A percentile compares a stretch with the other conserved stretches of the same genome.
Conservation (phyloP, 2,113 vertebrate genomes). For the Myanophis thanlyinensis region DNA sequence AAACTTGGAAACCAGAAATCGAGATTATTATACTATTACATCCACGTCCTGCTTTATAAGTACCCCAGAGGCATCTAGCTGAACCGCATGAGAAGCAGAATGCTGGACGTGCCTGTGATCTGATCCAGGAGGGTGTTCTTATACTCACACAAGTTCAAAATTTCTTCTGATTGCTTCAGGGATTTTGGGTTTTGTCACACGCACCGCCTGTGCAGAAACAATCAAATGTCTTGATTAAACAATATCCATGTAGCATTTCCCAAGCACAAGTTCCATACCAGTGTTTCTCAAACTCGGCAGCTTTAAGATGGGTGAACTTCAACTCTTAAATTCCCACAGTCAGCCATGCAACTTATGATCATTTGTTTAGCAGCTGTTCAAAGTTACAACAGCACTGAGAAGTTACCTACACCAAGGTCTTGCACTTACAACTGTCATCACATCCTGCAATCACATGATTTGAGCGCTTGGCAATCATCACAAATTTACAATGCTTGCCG, state of each 20-base stretch:
- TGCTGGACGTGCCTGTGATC: not conserved
- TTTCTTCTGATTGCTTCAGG: conserved; percentile 95
- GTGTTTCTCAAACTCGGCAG: not conserved
- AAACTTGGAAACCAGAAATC: not conserved
- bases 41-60: not conserved
- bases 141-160: conserved; percentile 95
- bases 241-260: not conserved
- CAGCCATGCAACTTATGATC: not conserved
- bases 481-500: not conserved
- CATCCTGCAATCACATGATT: not conserved
- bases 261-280: not conserved
- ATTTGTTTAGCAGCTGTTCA: not conserved
- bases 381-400: not conserved
- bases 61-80: not conserved
- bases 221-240: not conserved
- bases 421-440: not conserved
- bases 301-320: not conserved
- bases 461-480: not conserved
- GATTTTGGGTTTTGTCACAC: conserved; percentile 97
- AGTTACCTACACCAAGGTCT: not conserved
- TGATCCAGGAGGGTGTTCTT: not conserved
- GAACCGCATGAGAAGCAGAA: not conserved
- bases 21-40: not conserved
- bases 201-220: conserved; percentile 77
- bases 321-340: not conserved